Evolutionary conservation across 2,113 vertebrate species (phyloP), one percentile per base, ranked within the genome.

Genomic region (Gadus chalcogrammus): DNA sequence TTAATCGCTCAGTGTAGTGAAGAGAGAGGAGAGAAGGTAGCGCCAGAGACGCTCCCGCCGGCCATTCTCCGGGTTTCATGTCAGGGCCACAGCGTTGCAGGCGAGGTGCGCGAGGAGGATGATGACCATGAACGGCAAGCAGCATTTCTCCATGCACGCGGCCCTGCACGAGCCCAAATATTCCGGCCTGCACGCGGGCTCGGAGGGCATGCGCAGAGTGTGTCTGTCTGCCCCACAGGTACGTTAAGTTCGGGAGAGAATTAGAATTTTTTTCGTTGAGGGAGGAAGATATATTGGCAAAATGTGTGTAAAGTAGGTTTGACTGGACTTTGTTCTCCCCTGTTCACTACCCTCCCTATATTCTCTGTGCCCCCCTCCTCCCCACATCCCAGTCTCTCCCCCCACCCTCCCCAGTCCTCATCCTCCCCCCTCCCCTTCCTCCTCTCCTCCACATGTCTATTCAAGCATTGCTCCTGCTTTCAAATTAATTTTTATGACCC

Each of bases 401-500:
- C 20, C 48, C 42, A 76, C 65, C 72, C 70, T 79, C 68, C 73
- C 73, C 11, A 71, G 52, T 78, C 61, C 73, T 80, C 79, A 87
- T 74, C 72, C n/a, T 55, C 48, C n/a, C 55, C 48, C 77, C 73
- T 48, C 79, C 65, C 72, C 71, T 79, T 69, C 70, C 86, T 87
- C 77, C 79, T 78, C 81, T 58, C 90, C 89, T 92, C 91, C 94
- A 85, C 93, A 93, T 91, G 87, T 93, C 91, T 94, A 89, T 93
- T 93, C 90, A 90, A 92, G 91, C 93, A 86, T 89, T 91, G 90
- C 92, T 88, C 88, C 90, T 83, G 91, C 93, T 92, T 94, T 89
- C 92, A 91, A 94, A 96, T 97, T 91, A 97, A 98, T 98, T 96
- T 98, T 98, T 95, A 97, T 97, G 96, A 96, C 92, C 92, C 42